Base-by-base conservation (phyloP, 1,140 invertebrate species). In the Camponotus floridanus region DNA sequence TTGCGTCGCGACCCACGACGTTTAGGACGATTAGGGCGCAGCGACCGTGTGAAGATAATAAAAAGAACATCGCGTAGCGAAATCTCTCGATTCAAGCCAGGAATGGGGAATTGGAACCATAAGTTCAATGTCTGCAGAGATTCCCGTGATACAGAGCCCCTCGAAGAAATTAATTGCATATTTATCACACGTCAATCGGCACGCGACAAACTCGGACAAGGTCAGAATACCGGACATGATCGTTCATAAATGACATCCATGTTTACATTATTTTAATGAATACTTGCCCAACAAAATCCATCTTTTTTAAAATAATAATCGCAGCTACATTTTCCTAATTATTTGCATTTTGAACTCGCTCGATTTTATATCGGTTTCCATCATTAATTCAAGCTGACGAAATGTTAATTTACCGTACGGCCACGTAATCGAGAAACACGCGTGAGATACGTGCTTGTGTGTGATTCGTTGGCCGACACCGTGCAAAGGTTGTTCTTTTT, bases 1-100 rank as follows among this genome's bases (percentile, higher is more conserved):
- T 45, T 33, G 62, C 33, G 51, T 36, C 5, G 57, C 76, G 78
- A 78, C 33, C 73, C 8, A 45, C 13, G 59, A 76, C 73, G 57
- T 78, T 85, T 85, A 85, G 71, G 26, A 57, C 73, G 80, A 85
- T 78, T 76, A 85, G 71, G 18, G 36, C 15, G 21, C 65, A 80
- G 78, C 45, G 45, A 21, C 4, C n/a, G 0, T 68, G 62, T 26
- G 45, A 80, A 31, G 8, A 51, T 33, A 64, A 80, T 80, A 68
- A 80, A 31, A 70, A 70, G 42, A 31, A 45, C 11, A 33, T 2
- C 26, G 6, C 0, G 45, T 15, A 26, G 21, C 26, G 33, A 51
- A 15, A 68, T 31, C 21, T 21, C 21, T 13, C 15, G 15, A 42
- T 18, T 39, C 65, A 42, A n/a, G 36, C 13, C 33, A 15, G 31